These are phyloP conservation scores for Polypterus bichir DNA, from an alignment of 2,113 vertebrate genomes.

Conservation along the genomic window DNA sequence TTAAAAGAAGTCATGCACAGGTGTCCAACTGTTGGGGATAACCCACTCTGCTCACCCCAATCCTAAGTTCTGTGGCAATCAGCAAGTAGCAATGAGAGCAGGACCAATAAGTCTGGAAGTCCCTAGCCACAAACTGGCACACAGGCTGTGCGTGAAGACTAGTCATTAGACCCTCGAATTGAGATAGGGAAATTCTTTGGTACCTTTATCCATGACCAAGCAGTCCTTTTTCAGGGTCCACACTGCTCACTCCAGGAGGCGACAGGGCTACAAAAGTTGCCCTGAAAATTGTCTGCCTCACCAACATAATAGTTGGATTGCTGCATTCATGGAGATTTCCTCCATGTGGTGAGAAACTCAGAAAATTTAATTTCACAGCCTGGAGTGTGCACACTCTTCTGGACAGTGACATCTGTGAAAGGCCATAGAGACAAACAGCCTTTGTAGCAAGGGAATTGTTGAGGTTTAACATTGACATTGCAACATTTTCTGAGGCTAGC, in stretches of 20 bases:
- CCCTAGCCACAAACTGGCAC: conserved; percentile 16
- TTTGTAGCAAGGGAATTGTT: conserved; percentile 8
- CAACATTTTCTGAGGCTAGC: background rate
- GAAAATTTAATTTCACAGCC: conserved; percentile 1
- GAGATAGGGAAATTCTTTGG: conserved; percentile 11
- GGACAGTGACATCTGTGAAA: conserved; percentile 5
- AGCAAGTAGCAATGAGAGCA: conserved; percentile 9
- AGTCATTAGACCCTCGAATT: conserved; percentile 9
- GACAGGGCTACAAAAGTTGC: conserved; percentile 17
- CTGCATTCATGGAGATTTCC: conserved; percentile 5
- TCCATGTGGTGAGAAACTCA: conserved; percentile 7
- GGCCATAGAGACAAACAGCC: conserved; percentile 3
- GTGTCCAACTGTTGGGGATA: background rate
- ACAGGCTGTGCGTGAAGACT: conserved; percentile 17
- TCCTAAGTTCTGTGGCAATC: conserved; percentile 6
- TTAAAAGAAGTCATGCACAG: conserved; percentile 4
- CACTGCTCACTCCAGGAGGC: conserved; percentile 16
- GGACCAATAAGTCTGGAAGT: conserved; percentile 13
- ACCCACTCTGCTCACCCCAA: background rate
- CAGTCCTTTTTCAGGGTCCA: conserved; percentile 15
- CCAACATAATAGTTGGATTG: conserved; percentile 8
- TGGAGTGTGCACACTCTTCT: conserved; percentile 11
- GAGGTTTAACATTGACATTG: background rate
- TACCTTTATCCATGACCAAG: conserved; percentile 16
- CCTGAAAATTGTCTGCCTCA: conserved; percentile 17